These are phyloP conservation scores for Sciurus niger DNA, from an alignment of 2,113 vertebrate genomes.

Conservation along the genomic window DNA sequence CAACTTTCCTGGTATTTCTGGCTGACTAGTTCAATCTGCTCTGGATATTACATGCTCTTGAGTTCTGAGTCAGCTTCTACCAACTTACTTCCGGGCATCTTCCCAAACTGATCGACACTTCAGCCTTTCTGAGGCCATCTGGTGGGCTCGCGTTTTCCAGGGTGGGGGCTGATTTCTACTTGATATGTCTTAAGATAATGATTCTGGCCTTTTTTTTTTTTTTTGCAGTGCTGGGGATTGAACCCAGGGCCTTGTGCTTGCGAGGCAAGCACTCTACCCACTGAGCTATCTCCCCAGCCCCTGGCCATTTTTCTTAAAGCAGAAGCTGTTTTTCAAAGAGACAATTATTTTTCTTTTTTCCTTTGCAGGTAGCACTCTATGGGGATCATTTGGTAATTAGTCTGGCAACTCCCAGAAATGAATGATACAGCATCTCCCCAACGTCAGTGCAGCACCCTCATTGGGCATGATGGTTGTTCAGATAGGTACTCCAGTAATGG, in stretches of 20 bases:
- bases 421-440: neutral
- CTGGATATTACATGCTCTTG: neutral
- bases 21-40: neutral
- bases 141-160: neutral
- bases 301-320: neutral
- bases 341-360: neutral
- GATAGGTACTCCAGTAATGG: neutral
- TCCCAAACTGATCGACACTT: neutral
- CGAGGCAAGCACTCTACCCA: no score
- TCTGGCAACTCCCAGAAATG: conserved; percentile 14
- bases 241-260: no score
- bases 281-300: no score
- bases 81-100: rapidly evolving
- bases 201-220: neutral
- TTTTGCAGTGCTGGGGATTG: no score
- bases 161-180: neutral
- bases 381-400: neutral
- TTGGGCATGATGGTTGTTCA: neutral
- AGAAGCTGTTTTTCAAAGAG: neutral
- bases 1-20: neutral
- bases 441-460: neutral
- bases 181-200: neutral
- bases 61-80: neutral
- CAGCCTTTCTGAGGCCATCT: neutral
- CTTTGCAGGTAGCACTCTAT: neutral